Percentiles rank a stretch among this genome's conserved stretches.
These are phyloP conservation scores for Lytechinus variegatus DNA, from an alignment of 35 echinoderm and acorn worm genomes.

Conservation along the genomic window DNA sequence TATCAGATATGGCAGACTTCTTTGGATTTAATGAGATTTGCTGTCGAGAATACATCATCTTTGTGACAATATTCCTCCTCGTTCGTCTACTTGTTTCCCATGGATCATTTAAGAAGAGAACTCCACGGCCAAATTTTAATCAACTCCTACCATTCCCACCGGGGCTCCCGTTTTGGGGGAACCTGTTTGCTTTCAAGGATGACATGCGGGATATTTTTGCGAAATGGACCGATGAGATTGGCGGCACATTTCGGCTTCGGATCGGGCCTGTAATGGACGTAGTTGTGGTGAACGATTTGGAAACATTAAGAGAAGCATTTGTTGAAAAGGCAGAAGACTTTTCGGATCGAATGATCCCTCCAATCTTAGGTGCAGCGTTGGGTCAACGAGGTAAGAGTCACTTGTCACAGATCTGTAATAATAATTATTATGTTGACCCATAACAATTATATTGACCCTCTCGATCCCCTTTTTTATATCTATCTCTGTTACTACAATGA, in stretches of 20 bases:
- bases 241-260: conserved; percentile 28
- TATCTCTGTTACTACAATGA: too few relatives aligned
- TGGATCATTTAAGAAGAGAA: neutral
- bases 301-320: conserved; percentile 43
- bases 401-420: too few relatives aligned
- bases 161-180: neutral
- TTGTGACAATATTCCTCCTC: neutral
- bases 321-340: conserved; percentile 46
- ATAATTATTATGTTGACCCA: too few relatives aligned
- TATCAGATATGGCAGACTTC: neutral
- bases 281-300: conserved; percentile 27
- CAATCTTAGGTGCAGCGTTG: neutral
- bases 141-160: neutral
- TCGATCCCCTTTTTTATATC: too few relatives aligned
- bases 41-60: neutral
- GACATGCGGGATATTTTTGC: conserved; percentile 29
- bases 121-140: neutral
- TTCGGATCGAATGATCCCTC: conserved; percentile 31
- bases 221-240: conserved; percentile 18
- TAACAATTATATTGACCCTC: too few relatives aligned
- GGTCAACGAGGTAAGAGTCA: conserved; percentile 27
- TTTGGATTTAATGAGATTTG: neutral
- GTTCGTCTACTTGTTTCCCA: neutral
- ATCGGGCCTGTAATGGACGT: conserved; percentile 20
- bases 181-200: neutral